Base-by-base conservation (phyloP, 1,140 invertebrate genomes). In the Drosophila rufa region DNA sequence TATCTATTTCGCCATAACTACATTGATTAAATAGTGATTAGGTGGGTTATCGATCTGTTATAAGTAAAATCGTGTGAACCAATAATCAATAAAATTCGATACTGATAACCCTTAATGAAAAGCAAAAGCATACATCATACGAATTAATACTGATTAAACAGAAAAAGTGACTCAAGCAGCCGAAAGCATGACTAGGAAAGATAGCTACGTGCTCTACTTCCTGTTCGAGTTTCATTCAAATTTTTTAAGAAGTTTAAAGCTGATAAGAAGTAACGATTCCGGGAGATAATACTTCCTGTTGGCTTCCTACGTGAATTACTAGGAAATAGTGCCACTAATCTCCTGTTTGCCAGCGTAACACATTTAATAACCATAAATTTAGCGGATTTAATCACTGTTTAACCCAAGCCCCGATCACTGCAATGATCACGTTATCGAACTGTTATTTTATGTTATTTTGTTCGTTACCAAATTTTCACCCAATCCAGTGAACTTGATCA, bases 401-500 rank as follows among this genome's bases (percentile, higher is more conserved):
- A 65, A 22, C 60, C 27, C 25, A 65, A 25, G 8, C 30, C n/a
- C 6, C 50, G 48, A 36, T 48, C 36, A 30, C 51, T 33, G 43
- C 22, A 38, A 36, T 59, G 68, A 73, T 60, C 46, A 48, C 48
- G 43, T 42, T 68, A 68, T 68, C 47, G 66, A 69, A 66, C 66
- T 65, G 25, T 19, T 50, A 43, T 55, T 48, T 30, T 30, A 30
- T 30, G 27, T 30, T 30, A 30, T 6, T 30, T 30, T 56, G 17
- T 70, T 59, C 27, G 67, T 51, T 43, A 59, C 45, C 69, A 60
- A 73, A 73, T 73, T 73, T 73, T 71, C 69, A 59, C 69, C 27
- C 46, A 30, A 73, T 73, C 46, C 46, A 73, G 45, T 73, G 69
- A 73, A 73, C 69, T 73, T 71, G 69, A 73, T 73, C 69, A 58